A percentile compares a stretch with the other conserved stretches of the same genome.
phyloP scores from a whole-genome alignment of 2,888 invertebrate genomes.

The Anoplius nigerrimus region DNA sequence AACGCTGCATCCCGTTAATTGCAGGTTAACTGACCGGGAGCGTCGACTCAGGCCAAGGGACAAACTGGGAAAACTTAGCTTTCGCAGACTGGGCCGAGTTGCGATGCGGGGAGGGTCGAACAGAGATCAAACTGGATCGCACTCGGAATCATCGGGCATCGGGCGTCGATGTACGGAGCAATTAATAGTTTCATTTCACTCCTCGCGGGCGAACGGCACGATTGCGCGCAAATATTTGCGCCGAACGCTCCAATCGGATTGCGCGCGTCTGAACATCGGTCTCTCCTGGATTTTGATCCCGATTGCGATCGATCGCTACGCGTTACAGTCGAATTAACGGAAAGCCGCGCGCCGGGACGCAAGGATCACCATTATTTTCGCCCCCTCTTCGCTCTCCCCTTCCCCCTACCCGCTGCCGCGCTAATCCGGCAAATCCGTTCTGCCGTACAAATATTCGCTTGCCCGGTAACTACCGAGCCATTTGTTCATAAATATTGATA shows the following conservation, averaged over 20 bases:
- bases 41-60: not conserved
- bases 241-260: conserved; percentile 31
- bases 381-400: no score
- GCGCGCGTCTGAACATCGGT: conserved; percentile 6
- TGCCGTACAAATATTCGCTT: conserved; percentile 49
- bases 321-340: conserved; percentile 50
- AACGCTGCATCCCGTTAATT: no score
- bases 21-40: not conserved
- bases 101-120: no score
- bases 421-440: conserved; percentile 46
- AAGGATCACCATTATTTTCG: conserved; percentile 58
- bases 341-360: conserved; percentile 35
- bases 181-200: conserved; percentile 54
- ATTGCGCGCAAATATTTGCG: conserved; percentile 52
- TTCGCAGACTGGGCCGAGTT: not conserved
- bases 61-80: not conserved
- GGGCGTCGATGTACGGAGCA: conserved; percentile 29
- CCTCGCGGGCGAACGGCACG: conserved; percentile 32
- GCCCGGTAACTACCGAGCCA: conserved; percentile 35
- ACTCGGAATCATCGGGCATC: no score
- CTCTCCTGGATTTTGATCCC: conserved; percentile 44
- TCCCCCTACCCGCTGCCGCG: no score
- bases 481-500: conserved; percentile 57
- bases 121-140: no score
- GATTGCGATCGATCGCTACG: conserved; percentile 43